Percentiles rank a stretch among this genome's conserved stretches.
These are phyloP conservation scores for Luperina nickerlii DNA, from an alignment of 2,888 invertebrate species.

Conservation along the genomic window DNA sequence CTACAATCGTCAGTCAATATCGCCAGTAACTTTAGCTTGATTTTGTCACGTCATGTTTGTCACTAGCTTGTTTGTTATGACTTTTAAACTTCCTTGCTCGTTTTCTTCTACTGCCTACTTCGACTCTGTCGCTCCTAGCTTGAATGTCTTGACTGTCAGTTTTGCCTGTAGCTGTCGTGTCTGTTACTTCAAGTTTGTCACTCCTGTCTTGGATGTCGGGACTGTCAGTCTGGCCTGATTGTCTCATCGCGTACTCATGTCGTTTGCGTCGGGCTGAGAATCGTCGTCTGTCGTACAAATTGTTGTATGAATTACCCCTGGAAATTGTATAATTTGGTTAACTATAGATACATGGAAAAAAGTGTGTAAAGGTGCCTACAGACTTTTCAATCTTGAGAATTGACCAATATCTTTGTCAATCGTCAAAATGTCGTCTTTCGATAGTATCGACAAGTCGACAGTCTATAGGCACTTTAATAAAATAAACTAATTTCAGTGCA, in stretches of 20 bases:
- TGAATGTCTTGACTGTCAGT: slow-evolving; percentile 41
- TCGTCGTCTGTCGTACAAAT: slow-evolving; percentile 72
- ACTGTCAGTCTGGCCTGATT: slow-evolving; percentile 62
- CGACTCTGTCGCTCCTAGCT: slow-evolving; percentile 20
- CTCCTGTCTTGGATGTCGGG: slow-evolving; percentile 17
- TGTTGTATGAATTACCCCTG: slow-evolving; percentile 72
- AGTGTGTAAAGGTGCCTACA: background rate
- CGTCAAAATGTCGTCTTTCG: background rate
- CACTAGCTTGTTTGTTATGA: background rate
- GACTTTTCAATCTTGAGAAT: background rate
- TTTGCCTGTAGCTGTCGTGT: slow-evolving; percentile 16
- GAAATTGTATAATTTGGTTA: slow-evolving; percentile 31
- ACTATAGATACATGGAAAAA: background rate
- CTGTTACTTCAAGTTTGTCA: slow-evolving; percentile 36
- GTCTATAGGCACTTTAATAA: background rate
- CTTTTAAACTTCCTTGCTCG: slow-evolving; percentile 32
- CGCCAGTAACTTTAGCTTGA: slow-evolving; percentile 14
- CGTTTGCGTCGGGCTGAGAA: slow-evolving; percentile 76
- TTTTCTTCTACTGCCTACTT: slow-evolving; percentile 16
- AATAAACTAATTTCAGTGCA: background rate
- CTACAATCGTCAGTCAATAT: slow-evolving; percentile 19
- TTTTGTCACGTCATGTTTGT: slow-evolving; percentile 14
- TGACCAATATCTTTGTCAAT: background rate
- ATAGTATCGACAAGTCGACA: background rate
- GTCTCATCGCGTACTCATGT: slow-evolving; percentile 64